Conservation (phyloP, 2,113 vertebrate species). For the Actenoides lindsayi region DNA sequence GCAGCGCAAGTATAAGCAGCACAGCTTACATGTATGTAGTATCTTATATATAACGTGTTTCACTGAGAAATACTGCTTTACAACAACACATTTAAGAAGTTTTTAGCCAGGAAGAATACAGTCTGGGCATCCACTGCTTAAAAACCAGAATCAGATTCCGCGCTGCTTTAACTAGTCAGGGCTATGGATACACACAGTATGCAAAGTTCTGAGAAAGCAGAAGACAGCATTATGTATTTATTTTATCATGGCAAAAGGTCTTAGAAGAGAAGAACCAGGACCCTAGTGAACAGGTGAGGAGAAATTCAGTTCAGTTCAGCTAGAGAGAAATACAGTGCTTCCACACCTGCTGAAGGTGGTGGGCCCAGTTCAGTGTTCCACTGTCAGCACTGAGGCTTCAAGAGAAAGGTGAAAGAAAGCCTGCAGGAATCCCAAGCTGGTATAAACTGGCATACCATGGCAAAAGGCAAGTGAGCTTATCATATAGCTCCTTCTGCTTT, state of each 20-base stretch:
- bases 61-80: background rate
- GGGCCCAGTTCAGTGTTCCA: background rate
- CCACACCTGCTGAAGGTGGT: background rate
- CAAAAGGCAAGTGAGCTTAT: background rate
- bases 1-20: background rate
- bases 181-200: background rate
- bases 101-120: background rate
- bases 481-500: background rate
- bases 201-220: background rate
- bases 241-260: background rate
- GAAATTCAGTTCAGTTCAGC: background rate
- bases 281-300: background rate
- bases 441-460: background rate
- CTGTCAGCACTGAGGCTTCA: background rate
- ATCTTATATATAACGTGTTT: background rate
- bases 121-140: background rate
- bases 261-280: background rate
- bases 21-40: background rate
- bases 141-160: background rate
- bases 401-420: background rate
- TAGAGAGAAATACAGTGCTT: background rate
- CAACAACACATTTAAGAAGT: background rate
- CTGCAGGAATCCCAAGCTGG: background rate
- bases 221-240: background rate
- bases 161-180: background rate